Base-by-base conservation (phyloP, 1,140 invertebrate genomes). In the Physella acuta region DNA sequence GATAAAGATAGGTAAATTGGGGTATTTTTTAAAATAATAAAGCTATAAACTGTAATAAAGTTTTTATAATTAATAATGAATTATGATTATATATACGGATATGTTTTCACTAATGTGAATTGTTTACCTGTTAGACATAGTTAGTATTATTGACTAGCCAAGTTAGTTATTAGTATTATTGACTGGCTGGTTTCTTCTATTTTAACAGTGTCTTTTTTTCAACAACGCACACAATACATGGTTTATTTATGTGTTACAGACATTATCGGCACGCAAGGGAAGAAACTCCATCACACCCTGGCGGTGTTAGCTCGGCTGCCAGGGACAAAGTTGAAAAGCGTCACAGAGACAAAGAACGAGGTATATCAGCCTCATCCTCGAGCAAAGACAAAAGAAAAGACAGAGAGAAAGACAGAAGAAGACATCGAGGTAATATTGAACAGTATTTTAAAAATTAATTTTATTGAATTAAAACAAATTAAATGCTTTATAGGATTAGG, bases 281-380 rank as follows among this genome's bases (percentile, higher is more conserved):
- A 77, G 95, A 98, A 86, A 97, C 95, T 8, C 95, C 95, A 0
- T 93, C 94, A 0, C 90, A 97, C 79, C 95, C 94, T 3, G 94
- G 94, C 44, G 94, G 95, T 31, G 91, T 97, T 2, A 92, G 91
- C 49, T 88, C 89, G 64, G 90, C 92, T 81, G 93, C 93, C 0
- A 87, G 89, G 72, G 88, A 91, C 76, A 87, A 91, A 73, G 84
- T 91, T 37, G 87, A 91, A 71, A 87, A 80, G 73, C 77, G 77
- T 66, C 71, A 80, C 36, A 80, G 72, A 73, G 87, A 90, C 39
- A 86, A 86, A 71, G 85, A 90, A 11, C 85, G 87, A 64, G 87
- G 87, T 37, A 81, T 88, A 24, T 82, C 85, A 77, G 84, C 84
- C 0, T 86, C 86, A 75, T 87, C 82, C 37, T 85, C 86, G 55